These are phyloP conservation scores for Emydoidea blandingii DNA, from an alignment of 2,797 vertebrate genomes.

Conservation along the genomic window DNA sequence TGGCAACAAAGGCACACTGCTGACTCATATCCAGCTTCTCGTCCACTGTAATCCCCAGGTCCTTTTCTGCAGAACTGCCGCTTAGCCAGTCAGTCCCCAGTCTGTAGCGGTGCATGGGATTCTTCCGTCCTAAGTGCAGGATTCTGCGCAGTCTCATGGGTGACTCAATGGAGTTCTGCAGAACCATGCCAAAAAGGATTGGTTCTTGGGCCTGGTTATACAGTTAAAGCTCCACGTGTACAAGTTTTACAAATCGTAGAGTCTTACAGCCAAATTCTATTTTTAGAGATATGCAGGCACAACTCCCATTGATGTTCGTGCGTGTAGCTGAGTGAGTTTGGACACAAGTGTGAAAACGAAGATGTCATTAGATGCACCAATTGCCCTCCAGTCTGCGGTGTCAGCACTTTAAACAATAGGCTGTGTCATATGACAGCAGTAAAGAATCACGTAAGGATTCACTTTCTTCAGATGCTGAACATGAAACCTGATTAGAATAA, in stretches of 20 bases:
- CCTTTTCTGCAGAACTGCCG: too few relatives aligned
- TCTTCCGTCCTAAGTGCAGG: too few relatives aligned
- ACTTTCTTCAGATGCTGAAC: background rate
- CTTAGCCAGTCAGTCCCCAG: too few relatives aligned
- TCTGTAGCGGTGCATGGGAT: too few relatives aligned
- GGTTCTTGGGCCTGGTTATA: background rate
- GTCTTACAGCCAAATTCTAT: background rate
- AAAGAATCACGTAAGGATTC: background rate
- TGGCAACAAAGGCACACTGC: too few relatives aligned
- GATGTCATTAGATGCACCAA: background rate
- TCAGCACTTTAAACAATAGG: background rate
- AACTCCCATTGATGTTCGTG: background rate
- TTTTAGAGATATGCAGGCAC: accelerated
- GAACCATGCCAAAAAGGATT: background rate
- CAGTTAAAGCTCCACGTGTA: accelerated
- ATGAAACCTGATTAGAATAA: background rate
- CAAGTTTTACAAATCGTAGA: background rate
- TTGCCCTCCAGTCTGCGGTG: background rate
- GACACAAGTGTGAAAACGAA: background rate
- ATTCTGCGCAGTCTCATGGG: background rate
- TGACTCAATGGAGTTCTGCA: background rate
- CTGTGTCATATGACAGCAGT: background rate
- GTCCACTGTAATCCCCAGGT: too few relatives aligned
- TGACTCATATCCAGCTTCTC: too few relatives aligned
- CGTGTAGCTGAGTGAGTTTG: background rate